Evolutionary conservation across 2,113 vertebrate genomes (phyloP).

Genomic region (Rallus limicola): DNA sequence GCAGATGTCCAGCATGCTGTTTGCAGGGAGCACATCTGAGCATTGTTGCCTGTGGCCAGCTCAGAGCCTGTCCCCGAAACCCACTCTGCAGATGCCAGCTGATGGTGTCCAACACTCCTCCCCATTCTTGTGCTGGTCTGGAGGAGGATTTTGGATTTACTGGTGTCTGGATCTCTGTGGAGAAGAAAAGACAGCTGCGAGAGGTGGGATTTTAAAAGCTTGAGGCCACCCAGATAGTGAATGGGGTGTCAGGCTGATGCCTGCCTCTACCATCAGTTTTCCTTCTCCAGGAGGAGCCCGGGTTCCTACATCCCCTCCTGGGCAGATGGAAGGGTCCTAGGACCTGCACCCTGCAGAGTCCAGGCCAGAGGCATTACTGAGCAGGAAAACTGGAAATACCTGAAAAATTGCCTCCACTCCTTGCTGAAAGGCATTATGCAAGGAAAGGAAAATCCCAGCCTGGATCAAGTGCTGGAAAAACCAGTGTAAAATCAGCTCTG

Average conservation of each 20-base stretch:
- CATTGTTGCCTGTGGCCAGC: background rate
- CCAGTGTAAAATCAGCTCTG: slow-evolving; percentile 5
- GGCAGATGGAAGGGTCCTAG: background rate
- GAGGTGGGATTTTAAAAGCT: background rate
- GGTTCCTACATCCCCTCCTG: background rate
- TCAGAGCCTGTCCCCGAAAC: background rate
- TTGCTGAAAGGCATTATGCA: slow-evolving; percentile 3
- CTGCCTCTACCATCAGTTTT: background rate
- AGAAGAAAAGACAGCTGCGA: background rate
- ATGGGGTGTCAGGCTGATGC: background rate
- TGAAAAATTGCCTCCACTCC: slow-evolving; percentile 33
- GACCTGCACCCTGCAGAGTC: rapidly evolving
- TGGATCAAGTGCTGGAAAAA: slow-evolving; percentile 9
- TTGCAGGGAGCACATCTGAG: background rate
- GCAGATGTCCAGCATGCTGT: background rate
- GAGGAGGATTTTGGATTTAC: background rate
- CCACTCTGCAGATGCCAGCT: background rate
- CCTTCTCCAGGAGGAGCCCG: background rate
- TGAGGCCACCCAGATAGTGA: background rate
- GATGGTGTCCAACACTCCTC: background rate
- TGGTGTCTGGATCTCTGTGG: background rate
- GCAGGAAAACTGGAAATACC: slow-evolving; percentile 59
- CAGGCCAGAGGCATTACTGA: background rate
- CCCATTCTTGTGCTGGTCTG: rapidly evolving
- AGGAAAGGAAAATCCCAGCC: slow-evolving; percentile 4